Conservation (phyloP, 2,113 vertebrate species). For the Esox niger region DNA sequence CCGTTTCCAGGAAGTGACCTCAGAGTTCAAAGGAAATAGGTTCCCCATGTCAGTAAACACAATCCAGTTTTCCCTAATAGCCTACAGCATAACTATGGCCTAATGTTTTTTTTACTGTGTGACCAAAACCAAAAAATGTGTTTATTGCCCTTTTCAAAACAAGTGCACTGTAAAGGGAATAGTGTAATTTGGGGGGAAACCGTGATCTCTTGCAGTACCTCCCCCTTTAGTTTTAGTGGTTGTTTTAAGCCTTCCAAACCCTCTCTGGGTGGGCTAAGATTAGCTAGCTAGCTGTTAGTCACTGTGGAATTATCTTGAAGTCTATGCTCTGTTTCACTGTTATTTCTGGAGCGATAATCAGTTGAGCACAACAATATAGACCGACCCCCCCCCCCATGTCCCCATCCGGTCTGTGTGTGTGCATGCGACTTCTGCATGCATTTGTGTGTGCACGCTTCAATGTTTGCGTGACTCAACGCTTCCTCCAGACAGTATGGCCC, state of each 20-base stretch:
- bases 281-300: conserved; percentile 54
- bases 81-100: conserved; percentile 17
- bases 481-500: conserved; percentile 2
- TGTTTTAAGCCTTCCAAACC: conserved; percentile 55
- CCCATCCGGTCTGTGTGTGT: background rate
- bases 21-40: conserved; percentile 59
- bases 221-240: conserved; percentile 37
- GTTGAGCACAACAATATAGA: conserved; percentile 21
- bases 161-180: too few species aligned
- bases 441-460: background rate
- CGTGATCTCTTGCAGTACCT: background rate
- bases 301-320: conserved; percentile 57
- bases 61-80: conserved; percentile 5
- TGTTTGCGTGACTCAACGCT: conserved; percentile 2
- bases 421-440: conserved; percentile 2
- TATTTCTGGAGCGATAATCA: conserved; percentile 55
- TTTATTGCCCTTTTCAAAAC: background rate
- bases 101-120: background rate
- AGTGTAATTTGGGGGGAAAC: too few species aligned
- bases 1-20: conserved; percentile 72
- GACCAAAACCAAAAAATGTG: background rate
- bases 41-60: conserved; percentile 32
- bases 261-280: conserved; percentile 50
- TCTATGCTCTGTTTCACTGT: conserved; percentile 44
- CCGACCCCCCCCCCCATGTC: conserved; percentile 26